Evolutionary conservation across 1,140 invertebrate species (phyloP), one percentile per base, ranked within the genome.

Genomic region (Archegozetes longisetosus): DNA sequence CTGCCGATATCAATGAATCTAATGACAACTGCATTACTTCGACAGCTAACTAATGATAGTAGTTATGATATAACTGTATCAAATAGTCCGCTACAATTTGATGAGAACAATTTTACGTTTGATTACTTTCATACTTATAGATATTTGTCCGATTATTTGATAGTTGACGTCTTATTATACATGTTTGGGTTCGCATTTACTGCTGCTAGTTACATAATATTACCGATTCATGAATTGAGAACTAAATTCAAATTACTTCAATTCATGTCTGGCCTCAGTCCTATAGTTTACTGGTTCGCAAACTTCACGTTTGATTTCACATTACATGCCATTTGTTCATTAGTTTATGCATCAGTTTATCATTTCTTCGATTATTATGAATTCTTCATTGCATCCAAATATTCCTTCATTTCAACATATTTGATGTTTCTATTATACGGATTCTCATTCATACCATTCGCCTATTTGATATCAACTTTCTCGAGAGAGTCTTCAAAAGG

Each of bases 231-330:
- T 22, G 67, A 68, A 32, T 28, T 58, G 17, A 55, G 29, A 22
- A 47, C 64, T 48, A 62, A 68, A 52, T 58, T 53, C 13, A 66
- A 66, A 57, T 49, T 66, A 23, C 26, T 67, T 12, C 66, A 67
- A 28, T n/a, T 60, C 12, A 67, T 67, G 65, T 61, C 52, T 28
- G 66, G 66, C 20, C 12, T 66, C 1, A 25, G n/a, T 12, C 23
- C 57, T n/a, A 14, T n/a, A 13, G 13, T 59, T 3, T 67, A 60
- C 29, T 67, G 65, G 65, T 6, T 60, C 23, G 12, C 53, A 4
- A 62, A 60, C 49, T 65, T 65, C 40, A 0, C 60, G 1, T 66
- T 64, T 58, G 66, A 66, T 50, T 51, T 61, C 0, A 17, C 53
- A 3, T n/a, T 57, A 1, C 52, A 65, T 58, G 13, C 51, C 14